These are phyloP conservation scores for Stegostoma tigrinum DNA, from an alignment of 2,113 vertebrate genomes.

Conservation along the genomic window DNA sequence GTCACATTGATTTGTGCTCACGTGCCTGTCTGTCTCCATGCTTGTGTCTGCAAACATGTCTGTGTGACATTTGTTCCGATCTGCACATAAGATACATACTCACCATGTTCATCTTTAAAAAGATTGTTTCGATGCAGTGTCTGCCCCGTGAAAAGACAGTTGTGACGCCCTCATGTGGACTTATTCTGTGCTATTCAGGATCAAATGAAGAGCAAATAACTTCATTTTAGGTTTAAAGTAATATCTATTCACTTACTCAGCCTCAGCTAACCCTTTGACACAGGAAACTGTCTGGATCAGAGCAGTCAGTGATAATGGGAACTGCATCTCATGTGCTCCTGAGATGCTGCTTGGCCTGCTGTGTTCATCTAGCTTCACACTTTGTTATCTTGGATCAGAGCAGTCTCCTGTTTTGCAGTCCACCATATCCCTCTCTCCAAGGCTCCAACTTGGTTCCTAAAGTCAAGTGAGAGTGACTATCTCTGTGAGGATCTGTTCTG, in stretches of 20 bases:
- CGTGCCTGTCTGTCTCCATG: background rate
- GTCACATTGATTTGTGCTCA: too few species aligned
- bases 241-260: background rate
- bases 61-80: background rate
- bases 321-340: too few species aligned
- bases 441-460: background rate
- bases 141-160: background rate
- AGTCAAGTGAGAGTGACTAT: background rate
- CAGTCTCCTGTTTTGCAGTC: background rate
- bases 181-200: background rate
- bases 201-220: background rate
- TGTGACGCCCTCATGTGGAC: background rate
- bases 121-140: background rate
- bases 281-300: background rate
- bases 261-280: background rate
- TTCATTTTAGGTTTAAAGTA: background rate
- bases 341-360: too few species aligned
- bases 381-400: background rate
- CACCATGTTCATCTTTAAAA: background rate
- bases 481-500: background rate
- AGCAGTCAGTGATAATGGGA: too few species aligned
- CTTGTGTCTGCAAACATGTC: background rate
- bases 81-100: background rate
- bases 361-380: too few species aligned
- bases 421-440: background rate